Evolutionary conservation across 2,113 vertebrate species (phyloP).

Genomic region (Paraplagusia blochii): DNA sequence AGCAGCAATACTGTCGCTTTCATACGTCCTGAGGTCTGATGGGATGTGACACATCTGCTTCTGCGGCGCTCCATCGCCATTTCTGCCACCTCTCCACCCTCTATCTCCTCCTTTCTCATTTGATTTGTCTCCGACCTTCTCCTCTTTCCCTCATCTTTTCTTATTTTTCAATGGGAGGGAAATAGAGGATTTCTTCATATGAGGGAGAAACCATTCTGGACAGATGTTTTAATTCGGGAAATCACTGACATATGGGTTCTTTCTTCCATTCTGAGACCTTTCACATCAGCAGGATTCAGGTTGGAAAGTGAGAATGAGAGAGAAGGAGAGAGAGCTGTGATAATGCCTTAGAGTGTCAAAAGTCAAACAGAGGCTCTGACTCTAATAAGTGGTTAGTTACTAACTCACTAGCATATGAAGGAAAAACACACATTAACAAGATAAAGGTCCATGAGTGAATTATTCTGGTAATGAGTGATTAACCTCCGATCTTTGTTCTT

Average conservation of each 20-base stretch:
- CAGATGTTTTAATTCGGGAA: too few relatives aligned
- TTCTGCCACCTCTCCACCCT: constrained; percentile 48
- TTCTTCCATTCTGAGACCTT: too few relatives aligned
- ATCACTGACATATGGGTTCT: too few relatives aligned
- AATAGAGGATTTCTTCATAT: background rate
- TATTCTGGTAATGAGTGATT: too few relatives aligned
- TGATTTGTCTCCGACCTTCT: constrained; percentile 23
- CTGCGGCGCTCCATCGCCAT: constrained; percentile 73
- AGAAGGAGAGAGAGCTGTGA: constrained; percentile 76
- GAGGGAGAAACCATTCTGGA: background rate
- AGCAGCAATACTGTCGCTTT: constrained; percentile 80
- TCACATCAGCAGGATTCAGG: too few relatives aligned
- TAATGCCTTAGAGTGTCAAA: constrained; percentile 80
- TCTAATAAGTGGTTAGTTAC: constrained; percentile 82
- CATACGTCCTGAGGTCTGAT: constrained; percentile 87
- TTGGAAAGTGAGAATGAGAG: background rate
- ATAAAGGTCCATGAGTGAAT: too few relatives aligned
- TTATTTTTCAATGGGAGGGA: background rate
- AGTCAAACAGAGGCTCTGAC: constrained; percentile 74
- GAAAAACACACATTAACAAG: constrained; percentile 50
- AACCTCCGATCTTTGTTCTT: too few relatives aligned
- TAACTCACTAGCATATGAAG: constrained; percentile 76
- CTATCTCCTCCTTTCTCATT: constrained; percentile 34
- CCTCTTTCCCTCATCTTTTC: constrained; percentile 11
- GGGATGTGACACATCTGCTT: constrained; percentile 91